Percentiles rank a stretch among this genome's conserved stretches.
Conservation (phyloP, 2,888 invertebrate species). For the Pterostichus niger region DNA sequence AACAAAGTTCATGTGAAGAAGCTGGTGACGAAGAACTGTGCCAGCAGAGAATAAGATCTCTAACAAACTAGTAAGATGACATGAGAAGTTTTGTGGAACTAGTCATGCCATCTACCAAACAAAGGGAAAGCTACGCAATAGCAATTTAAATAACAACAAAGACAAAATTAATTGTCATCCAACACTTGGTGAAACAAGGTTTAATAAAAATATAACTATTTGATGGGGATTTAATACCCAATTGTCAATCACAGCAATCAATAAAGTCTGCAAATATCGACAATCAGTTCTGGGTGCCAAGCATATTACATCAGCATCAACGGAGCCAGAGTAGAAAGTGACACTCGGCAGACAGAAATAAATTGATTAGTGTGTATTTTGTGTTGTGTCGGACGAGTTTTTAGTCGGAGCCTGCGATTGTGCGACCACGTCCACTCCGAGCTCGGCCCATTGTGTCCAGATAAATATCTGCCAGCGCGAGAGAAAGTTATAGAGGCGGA, state of each 20-base stretch:
- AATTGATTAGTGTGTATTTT: slow-evolving; percentile 45
- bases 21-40: too few species aligned
- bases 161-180: too few species aligned
- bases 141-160: too few species aligned
- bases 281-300: slow-evolving; percentile 1
- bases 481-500: slow-evolving; percentile 52
- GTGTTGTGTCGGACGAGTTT: slow-evolving; percentile 44
- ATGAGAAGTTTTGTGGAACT: too few species aligned
- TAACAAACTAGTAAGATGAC: too few species aligned
- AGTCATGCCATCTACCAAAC: too few species aligned
- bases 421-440: background rate
- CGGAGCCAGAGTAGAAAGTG: slow-evolving; percentile 36
- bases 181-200: too few species aligned
- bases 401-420: slow-evolving; percentile 12
- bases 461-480: slow-evolving; percentile 46
- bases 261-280: slow-evolving; percentile 9
- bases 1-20: too few species aligned
- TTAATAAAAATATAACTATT: too few species aligned
- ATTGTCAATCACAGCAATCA: slow-evolving; percentile 19
- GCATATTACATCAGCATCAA: slow-evolving; percentile 26
- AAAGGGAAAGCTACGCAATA: too few species aligned
- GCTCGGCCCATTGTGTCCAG: slow-evolving; percentile 28
- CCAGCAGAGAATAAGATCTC: too few species aligned
- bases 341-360: slow-evolving; percentile 40
- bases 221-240: background rate